phyloP scores from a whole-genome alignment of 2,888 invertebrate genomes.

The Drosophila heteroneura region DNA sequence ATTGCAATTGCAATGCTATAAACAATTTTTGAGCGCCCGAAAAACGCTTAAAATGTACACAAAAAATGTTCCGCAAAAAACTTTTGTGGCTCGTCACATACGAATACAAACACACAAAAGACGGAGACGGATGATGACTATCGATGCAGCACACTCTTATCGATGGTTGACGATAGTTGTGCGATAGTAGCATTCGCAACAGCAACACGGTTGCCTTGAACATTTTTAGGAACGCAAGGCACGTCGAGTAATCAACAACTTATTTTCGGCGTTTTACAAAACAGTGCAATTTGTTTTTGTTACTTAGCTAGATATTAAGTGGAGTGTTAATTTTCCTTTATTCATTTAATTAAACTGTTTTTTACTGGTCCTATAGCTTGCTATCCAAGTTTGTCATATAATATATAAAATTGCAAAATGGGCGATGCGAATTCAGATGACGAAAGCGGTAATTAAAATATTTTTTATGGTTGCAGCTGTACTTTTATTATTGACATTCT shows the following conservation, averaged over 20 bases:
- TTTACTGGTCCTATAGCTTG: not conserved
- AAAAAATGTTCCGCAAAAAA: slow-evolving; percentile 82
- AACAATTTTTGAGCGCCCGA: slow-evolving; percentile 68
- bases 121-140: slow-evolving; percentile 47
- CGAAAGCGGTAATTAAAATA: slow-evolving; percentile 69
- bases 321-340: not conserved
- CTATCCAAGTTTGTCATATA: slow-evolving; percentile 3
- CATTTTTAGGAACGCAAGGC: slow-evolving; percentile 14
- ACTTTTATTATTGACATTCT: slow-evolving; percentile 15
- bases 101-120: slow-evolving; percentile 82
- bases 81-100: slow-evolving; percentile 79
- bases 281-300: not conserved
- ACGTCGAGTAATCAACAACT: slow-evolving; percentile 3
- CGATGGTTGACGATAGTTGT: slow-evolving; percentile 43
- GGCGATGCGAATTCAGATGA: slow-evolving; percentile 69
- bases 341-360: not conserved
- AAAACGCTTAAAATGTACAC: slow-evolving; percentile 78
- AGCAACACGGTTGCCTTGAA: slow-evolving; percentile 29
- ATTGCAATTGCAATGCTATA: slow-evolving; percentile 61
- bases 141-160: slow-evolving; percentile 52
- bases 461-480: slow-evolving; percentile 6
- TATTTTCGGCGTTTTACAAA: slow-evolving; percentile 11
- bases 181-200: slow-evolving; percentile 24
- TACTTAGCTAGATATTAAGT: not conserved
- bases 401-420: slow-evolving; percentile 53